Base-by-base conservation (phyloP, 2,797 vertebrate species). In the Anolis apletophallus region DNA sequence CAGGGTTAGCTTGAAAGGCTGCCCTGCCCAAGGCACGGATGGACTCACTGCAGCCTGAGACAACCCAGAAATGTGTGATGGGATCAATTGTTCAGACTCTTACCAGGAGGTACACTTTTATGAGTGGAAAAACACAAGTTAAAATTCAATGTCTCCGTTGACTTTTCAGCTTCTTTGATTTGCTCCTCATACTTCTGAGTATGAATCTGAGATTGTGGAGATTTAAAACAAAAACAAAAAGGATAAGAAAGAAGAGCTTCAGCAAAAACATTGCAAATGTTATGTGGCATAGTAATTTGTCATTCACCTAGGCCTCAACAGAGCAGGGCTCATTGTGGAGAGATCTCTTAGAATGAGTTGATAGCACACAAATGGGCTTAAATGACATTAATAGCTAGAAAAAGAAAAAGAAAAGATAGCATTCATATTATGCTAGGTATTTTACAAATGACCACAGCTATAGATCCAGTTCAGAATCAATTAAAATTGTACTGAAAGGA, bases 51-150 rank as follows among this genome's bases (percentile, higher is more conserved):
- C 2, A 23, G 13, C 13, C 64, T 29, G 5, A 55, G 54, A 71
- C 19, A 54, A 69, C 7, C 23, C 52, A 76, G 14, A 69, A 76
- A 57, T 8, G 1, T 71, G 73, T 17, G 29, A 17, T 8, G 57
- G 80, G 59, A 87, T 81, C 72, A 81, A 68, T n/a, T 40, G 59
- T 76, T 86, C 61, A 57, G 16, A 29, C 61, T 50, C 26, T 69
- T 57, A 59, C 52, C 19, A 16, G 36, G 46, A 59, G 73, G 77
- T 57, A 59, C 1, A 29, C 71, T 57, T 81, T 57, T 50, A 19
- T 69, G 5, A 32, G 36, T 21, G 34, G 59, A 81, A 50, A 81
- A 83, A 77, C 46, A 29, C 61, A 68, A 76, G 34, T 55, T 55
- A 46, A 59, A 82, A 17, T 54, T 73, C 21, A n/a, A 9, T 32